phyloP scores from a whole-genome alignment of 2,888 invertebrate genomes.

The Anticlea derivata region DNA sequence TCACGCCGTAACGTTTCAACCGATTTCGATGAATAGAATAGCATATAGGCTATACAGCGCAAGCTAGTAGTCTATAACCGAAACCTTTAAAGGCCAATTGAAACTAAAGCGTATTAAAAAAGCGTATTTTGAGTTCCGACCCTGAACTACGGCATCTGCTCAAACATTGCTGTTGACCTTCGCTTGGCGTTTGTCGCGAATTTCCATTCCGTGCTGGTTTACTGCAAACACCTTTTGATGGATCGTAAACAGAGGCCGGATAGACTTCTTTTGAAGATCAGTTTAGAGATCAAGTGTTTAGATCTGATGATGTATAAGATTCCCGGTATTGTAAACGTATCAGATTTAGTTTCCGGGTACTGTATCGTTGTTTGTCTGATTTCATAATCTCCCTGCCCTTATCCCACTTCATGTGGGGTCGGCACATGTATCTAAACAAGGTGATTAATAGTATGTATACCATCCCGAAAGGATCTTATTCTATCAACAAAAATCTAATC shows the following conservation, averaged over 20 bases:
- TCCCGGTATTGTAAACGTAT: neutral
- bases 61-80: too few species aligned
- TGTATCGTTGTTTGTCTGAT: too few species aligned
- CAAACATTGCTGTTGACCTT: slow-evolving; percentile 59
- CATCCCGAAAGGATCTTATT: too few species aligned
- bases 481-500: too few species aligned
- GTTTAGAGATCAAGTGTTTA: slow-evolving; percentile 5
- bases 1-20: too few species aligned
- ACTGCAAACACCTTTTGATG: slow-evolving; percentile 35
- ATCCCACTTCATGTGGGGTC: too few species aligned
- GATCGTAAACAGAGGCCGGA: slow-evolving; percentile 23
- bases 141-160: slow-evolving; percentile 46
- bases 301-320: neutral
- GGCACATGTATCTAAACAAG: too few species aligned
- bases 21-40: too few species aligned
- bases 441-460: too few species aligned
- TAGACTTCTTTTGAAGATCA: slow-evolving; percentile 16
- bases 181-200: slow-evolving; percentile 35
- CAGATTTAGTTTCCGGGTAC: neutral
- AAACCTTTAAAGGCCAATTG: slow-evolving; percentile 3
- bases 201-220: slow-evolving; percentile 30
- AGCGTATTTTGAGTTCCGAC: slow-evolving; percentile 24
- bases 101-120: slow-evolving; percentile 17
- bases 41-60: too few species aligned
- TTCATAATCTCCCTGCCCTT: too few species aligned